Base-by-base conservation (phyloP, 2,113 vertebrate species). In the Prunella fulvescens region DNA sequence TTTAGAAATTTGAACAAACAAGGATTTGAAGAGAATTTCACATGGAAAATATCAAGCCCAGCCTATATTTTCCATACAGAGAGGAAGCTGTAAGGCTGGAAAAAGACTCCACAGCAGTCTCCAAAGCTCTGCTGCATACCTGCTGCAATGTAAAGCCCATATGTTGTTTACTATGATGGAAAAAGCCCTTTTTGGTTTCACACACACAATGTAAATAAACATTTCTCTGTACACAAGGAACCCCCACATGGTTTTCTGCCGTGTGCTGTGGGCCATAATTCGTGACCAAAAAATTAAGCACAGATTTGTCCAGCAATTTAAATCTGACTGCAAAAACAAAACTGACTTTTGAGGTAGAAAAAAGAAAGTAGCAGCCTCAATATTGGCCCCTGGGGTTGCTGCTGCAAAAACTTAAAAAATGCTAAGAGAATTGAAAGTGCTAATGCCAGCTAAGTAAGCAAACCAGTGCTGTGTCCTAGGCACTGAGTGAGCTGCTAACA, bases 121-220 rank as follows among this genome's bases (percentile, higher is more conserved):
- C 71, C 44, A 58, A 67, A 28, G 31, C 73, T 44, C 26, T 61
- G n/a, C 29, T 19, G 18, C 45, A 33, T 7, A 53, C 51, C 73
- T 58, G 61, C 84, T 67, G 33, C 28, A 15, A 44, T 7, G 39
- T 5, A 45, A 48, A 61, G 42, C n/a, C 42, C 11, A 4, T 9
- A 3, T 22, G 37, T 5, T 62, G 26, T 28, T 47, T 24, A 25
- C 35, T 16, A 4, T 0, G 14, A 19, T 0, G 7, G 17, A 25
- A 89, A 53, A 26, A 15, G 8, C 4, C 22, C 24, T 71, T 69
- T 42, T 15, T 7, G n/a, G 11, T 19, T 39, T 45, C 16, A 10
- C 1, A 3, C 16, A 7, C 11, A 2, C 5, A 0, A 17, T 0
- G 8, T 0, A 7, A 23, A 2, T 1, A 1, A 11, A 0, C 13